Percentiles rank a stretch among this genome's conserved stretches.
These are phyloP conservation scores for Rhadina sibilatrix DNA, from an alignment of 2,113 vertebrate genomes.

Conservation along the genomic window DNA sequence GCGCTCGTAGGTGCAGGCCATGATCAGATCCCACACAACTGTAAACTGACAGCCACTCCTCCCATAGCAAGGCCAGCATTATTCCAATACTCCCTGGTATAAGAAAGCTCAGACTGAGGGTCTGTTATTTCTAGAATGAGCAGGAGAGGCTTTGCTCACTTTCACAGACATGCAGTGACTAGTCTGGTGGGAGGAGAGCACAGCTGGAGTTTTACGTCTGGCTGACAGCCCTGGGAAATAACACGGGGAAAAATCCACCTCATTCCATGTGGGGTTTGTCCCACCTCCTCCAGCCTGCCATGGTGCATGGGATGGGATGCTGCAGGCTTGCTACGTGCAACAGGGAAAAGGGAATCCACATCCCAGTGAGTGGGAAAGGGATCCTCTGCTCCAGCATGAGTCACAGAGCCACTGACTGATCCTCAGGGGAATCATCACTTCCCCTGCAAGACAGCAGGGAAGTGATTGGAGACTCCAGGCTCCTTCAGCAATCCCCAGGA, in stretches of 20 bases:
- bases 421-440: background rate
- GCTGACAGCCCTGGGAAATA: background rate
- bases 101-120: background rate
- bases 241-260: background rate
- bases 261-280: background rate
- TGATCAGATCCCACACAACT: background rate
- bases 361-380: background rate
- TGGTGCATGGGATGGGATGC: background rate
- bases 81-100: background rate
- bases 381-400: constrained; percentile 4
- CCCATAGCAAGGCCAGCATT: background rate
- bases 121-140: background rate
- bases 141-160: background rate
- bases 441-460: background rate
- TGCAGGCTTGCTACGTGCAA: background rate
- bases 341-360: background rate
- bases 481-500: background rate
- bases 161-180: background rate
- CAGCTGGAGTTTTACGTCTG: background rate
- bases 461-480: background rate
- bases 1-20: background rate
- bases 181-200: constrained; percentile 16
- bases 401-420: background rate
- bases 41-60: background rate
- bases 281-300: background rate